Conservation (phyloP, 2,113 vertebrate species). For the Oxyura jamaicensis region DNA sequence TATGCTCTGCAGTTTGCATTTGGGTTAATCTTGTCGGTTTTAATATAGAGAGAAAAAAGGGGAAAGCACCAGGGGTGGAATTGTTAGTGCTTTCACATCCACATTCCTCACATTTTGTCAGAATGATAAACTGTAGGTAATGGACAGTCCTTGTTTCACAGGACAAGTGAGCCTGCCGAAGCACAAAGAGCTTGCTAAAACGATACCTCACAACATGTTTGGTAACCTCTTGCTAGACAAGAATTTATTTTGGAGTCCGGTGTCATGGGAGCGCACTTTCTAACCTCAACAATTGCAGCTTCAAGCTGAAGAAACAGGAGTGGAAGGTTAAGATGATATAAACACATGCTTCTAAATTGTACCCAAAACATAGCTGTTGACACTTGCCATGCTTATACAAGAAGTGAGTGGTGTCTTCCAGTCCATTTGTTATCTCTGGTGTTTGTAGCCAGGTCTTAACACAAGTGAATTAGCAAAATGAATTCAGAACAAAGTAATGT, state of each 20-base stretch:
- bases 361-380: constrained; percentile 69
- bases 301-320: constrained; percentile 65
- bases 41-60: constrained; percentile 73
- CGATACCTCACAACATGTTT: constrained; percentile 42
- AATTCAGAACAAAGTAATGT: not conserved
- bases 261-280: constrained; percentile 63
- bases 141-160: constrained; percentile 71
- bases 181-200: constrained; percentile 72
- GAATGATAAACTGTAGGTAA: constrained; percentile 83
- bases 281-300: constrained; percentile 71
- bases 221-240: constrained; percentile 59
- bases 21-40: constrained; percentile 85
- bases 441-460: not conserved
- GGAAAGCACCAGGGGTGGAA: constrained; percentile 77
- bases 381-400: constrained; percentile 40
- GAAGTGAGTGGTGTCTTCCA: constrained; percentile 46
- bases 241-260: constrained; percentile 74
- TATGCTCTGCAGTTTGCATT: constrained; percentile 76
- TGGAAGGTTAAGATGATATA: constrained; percentile 71
- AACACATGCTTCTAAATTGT: constrained; percentile 69
- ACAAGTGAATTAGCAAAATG: constrained; percentile 48
- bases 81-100: constrained; percentile 76
- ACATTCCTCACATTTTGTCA: constrained; percentile 80
- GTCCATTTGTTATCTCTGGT: not conserved
- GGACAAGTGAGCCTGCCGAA: constrained; percentile 63